Percentiles rank a stretch among this genome's conserved stretches.
Evolutionary conservation across 2,797 vertebrate genomes (phyloP).

Genomic region (Pipistrellus nathusii): DNA sequence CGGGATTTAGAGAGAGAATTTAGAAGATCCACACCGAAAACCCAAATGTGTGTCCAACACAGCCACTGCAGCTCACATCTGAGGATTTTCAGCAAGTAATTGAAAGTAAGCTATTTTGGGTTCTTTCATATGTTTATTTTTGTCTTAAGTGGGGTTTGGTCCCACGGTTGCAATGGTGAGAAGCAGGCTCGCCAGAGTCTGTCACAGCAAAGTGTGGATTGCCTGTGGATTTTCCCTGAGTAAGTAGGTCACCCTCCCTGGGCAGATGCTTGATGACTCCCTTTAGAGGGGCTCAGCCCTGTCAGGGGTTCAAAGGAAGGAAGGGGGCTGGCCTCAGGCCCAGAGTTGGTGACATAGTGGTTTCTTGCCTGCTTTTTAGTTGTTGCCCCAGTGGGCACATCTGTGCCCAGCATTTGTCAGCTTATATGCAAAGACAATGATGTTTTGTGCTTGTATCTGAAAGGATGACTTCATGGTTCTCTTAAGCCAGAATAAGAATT

Average conservation of each 20-base stretch:
- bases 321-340: constrained; percentile 32
- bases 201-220: neutral
- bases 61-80: neutral
- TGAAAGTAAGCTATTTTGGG: neutral
- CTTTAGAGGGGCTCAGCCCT: constrained; percentile 8
- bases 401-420: constrained; percentile 69
- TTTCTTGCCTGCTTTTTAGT: constrained; percentile 51
- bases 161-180: neutral
- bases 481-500: constrained; percentile 57
- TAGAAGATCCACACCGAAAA: neutral
- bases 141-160: neutral
- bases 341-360: constrained; percentile 59
- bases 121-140: neutral
- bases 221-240: neutral
- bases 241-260: neutral
- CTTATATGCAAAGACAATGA: constrained; percentile 67
- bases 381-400: constrained; percentile 75
- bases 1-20: neutral
- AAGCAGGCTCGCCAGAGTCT: neutral
- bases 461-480: constrained; percentile 77
- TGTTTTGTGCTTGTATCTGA: constrained; percentile 39
- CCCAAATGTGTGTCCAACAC: neutral
- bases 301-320: neutral
- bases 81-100: constrained; percentile 43
- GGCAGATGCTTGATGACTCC: constrained; percentile 43